Evolutionary conservation across 2,113 vertebrate species (phyloP).

Genomic region (Pseudonaja textilis): DNA sequence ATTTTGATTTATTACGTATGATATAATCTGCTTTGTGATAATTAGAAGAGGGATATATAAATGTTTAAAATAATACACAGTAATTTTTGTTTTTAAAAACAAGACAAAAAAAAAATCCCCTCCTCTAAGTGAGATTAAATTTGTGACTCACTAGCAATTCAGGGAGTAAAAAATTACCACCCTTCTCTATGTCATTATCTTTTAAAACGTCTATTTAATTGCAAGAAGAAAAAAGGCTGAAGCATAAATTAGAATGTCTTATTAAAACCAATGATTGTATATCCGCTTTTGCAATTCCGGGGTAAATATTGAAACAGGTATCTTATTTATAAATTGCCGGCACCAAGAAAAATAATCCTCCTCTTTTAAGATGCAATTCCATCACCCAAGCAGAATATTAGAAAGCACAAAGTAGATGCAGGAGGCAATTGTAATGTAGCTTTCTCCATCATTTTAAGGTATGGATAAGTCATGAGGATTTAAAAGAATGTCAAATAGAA

Average conservation of each 20-base stretch:
- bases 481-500: background rate
- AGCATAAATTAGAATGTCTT: constrained; percentile 1
- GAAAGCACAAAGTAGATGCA: background rate
- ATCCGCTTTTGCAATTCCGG: background rate
- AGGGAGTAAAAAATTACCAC: background rate
- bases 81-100: background rate
- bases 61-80: background rate
- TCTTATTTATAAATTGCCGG: background rate
- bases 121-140: background rate
- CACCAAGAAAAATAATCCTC: background rate
- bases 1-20: background rate
- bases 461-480: background rate
- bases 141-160: background rate
- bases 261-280: background rate
- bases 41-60: background rate
- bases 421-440: background rate
- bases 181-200: background rate
- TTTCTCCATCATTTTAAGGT: background rate
- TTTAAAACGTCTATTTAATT: background rate
- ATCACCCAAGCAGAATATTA: background rate
- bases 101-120: background rate
- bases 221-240: background rate
- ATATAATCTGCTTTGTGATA: background rate
- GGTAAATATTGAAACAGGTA: background rate
- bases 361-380: background rate